These are phyloP conservation scores for Gryon sp. DNA, from an alignment of 1,140 invertebrate species.

Conservation along the genomic window DNA sequence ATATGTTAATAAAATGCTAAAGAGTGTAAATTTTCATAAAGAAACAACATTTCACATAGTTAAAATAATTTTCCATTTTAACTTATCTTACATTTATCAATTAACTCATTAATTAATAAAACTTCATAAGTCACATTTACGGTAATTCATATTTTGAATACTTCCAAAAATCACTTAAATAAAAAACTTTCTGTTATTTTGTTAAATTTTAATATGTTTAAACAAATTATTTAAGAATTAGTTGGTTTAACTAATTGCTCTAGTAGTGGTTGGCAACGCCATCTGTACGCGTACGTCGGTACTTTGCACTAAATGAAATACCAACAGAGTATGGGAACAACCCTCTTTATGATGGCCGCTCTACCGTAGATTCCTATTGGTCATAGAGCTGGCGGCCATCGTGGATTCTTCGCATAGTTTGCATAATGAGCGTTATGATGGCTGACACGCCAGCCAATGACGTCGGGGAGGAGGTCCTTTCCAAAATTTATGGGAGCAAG, in stretches of 20 bases:
- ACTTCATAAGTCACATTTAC: no score
- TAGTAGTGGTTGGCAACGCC: slow-evolving; percentile 64
- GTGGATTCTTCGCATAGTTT: slow-evolving; percentile 74
- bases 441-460: slow-evolving; percentile 74
- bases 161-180: no score
- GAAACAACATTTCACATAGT: no score
- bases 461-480: slow-evolving; percentile 65
- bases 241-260: neutral
- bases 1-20: no score
- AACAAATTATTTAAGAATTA: no score
- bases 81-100: no score
- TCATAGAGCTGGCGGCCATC: slow-evolving; percentile 71
- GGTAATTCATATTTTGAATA: no score
- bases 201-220: no score
- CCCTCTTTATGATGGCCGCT: slow-evolving; percentile 72
- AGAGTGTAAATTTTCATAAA: no score
- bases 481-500: slow-evolving; percentile 40
- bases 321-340: slow-evolving; percentile 70
- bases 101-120: no score
- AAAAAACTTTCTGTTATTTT: no score
- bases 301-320: slow-evolving; percentile 59
- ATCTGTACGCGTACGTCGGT: slow-evolving; percentile 65
- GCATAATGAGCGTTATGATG: slow-evolving; percentile 75
- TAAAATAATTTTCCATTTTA: no score
- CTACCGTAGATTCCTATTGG: slow-evolving; percentile 69